Evolutionary conservation across 2,797 vertebrate species (phyloP), one percentile per base, ranked within the genome.

Genomic region (Catostomus latipinnis): DNA sequence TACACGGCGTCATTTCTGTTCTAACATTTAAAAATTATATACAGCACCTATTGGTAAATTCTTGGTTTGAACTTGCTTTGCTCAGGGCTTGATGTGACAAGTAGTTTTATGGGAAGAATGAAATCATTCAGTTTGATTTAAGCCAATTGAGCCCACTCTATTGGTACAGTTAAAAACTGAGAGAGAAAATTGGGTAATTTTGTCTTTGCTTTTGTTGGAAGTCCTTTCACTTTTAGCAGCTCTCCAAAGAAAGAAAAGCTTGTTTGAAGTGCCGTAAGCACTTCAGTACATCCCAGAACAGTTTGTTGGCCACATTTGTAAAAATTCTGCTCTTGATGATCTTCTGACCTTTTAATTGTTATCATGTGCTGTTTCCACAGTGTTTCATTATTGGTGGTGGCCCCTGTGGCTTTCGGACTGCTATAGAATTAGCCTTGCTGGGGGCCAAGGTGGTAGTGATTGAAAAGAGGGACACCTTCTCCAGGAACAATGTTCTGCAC

Each of bases 401-500:
- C 48, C 98, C 97, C 0, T 99, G 98, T 60, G 98, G 98, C 18
- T 90, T 99, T 83, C 87, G 98, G 1, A 96, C 96, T 6, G 96
- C 96, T 90, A 98, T 99, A 18, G 98, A 99, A 87, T 94, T 99
- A 84, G 94, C 96, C 56, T 94, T 98, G 84, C 90, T 99, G 83
- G 98, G 98, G 78, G 96, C 96, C 87, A 98, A 98, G 87, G 98
- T 98, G 13, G 94, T 98, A 0, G 92, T 99, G 0, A 96, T 99
- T 6, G 98, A 99, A 87, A 99, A 99, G 90, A 90, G 98, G 75
- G 98, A 98, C 90, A 94, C 96, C 5, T 99, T 99, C 88, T 99
- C 98, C 60, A 93, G 98, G 84, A 99, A 99, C 90, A 99, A 99
- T 0, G 98, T 99, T n/a, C 92, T 99, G 34, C 98, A 99, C 71